Conservation (phyloP, 2,888 invertebrate species). For the Eupithecia centaureata region DNA sequence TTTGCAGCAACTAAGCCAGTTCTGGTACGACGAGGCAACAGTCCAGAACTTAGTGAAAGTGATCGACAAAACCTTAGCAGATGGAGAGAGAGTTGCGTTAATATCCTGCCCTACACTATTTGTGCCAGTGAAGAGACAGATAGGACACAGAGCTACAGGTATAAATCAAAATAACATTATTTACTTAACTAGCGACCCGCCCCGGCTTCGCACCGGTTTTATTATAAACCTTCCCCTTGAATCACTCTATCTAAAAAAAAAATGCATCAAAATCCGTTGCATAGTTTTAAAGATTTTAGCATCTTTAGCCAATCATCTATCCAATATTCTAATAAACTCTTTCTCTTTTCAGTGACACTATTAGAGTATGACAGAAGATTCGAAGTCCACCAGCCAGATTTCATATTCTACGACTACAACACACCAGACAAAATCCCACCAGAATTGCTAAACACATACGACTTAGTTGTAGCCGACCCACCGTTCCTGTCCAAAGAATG, state of each 20-base stretch:
- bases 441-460: slow-evolving; percentile 85
- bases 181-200: background rate
- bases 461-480: slow-evolving; percentile 96
- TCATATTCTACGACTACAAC: slow-evolving; percentile 95
- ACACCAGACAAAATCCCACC: slow-evolving; percentile 87
- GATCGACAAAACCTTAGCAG: slow-evolving; percentile 81
- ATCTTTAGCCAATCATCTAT: background rate
- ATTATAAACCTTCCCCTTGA: too few relatives aligned
- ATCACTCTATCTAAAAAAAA: too few relatives aligned
- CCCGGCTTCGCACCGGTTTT: too few relatives aligned
- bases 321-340: background rate
- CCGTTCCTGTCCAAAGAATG: slow-evolving; percentile 98
- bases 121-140: slow-evolving; percentile 83
- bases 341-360: slow-evolving; percentile 86
- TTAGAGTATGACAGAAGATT: slow-evolving; percentile 95
- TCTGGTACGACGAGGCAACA: slow-evolving; percentile 96
- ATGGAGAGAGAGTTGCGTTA: slow-evolving; percentile 88
- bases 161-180: slow-evolving; percentile 8
- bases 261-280: too few relatives aligned
- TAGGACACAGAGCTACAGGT: slow-evolving; percentile 79
- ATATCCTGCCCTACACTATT: slow-evolving; percentile 96
- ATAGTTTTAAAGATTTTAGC: too few relatives aligned
- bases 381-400: slow-evolving; percentile 89
- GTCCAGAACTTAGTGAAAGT: slow-evolving; percentile 88
- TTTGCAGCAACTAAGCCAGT: slow-evolving; percentile 96